A percentile compares a stretch with the other conserved stretches of the same genome.
Evolutionary conservation across 2,888 invertebrate species (phyloP).

Genomic region (Antitype chi): DNA sequence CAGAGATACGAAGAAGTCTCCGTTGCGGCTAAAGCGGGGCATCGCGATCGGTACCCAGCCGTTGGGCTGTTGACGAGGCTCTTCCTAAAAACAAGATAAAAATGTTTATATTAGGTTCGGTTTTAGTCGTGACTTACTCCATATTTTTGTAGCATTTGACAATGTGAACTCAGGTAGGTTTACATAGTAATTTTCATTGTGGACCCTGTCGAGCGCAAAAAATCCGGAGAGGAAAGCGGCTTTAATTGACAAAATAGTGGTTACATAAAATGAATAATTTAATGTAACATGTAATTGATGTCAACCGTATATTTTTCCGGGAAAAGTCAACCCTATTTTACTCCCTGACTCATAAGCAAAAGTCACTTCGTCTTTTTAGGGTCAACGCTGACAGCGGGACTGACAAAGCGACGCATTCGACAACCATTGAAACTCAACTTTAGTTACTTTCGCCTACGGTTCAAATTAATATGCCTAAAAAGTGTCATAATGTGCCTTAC

Average conservation of each 20-base stretch:
- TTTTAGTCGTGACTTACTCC: too few relatives aligned
- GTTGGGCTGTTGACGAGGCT: conserved; percentile 88
- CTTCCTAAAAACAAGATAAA: conserved; percentile 77
- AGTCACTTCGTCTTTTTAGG: not conserved
- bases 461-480: not conserved
- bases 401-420: not conserved
- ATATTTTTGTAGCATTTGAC: not conserved
- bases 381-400: not conserved
- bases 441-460: not conserved
- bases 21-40: conserved; percentile 89
- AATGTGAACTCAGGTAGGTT: not conserved
- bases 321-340: too few relatives aligned
- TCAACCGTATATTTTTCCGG: not conserved
- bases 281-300: not conserved
- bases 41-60: conserved; percentile 93
- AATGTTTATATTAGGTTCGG: not conserved
- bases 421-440: not conserved
- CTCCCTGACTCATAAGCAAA: not conserved
- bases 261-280: not conserved
- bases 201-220: not conserved
- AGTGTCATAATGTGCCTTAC: not conserved
- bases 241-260: not conserved
- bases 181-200: not conserved
- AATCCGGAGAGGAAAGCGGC: not conserved
- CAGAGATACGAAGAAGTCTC: conserved; percentile 84